phyloP scores from a whole-genome alignment of 2,797 vertebrate species.

The Babyrousa celebensis region DNA sequence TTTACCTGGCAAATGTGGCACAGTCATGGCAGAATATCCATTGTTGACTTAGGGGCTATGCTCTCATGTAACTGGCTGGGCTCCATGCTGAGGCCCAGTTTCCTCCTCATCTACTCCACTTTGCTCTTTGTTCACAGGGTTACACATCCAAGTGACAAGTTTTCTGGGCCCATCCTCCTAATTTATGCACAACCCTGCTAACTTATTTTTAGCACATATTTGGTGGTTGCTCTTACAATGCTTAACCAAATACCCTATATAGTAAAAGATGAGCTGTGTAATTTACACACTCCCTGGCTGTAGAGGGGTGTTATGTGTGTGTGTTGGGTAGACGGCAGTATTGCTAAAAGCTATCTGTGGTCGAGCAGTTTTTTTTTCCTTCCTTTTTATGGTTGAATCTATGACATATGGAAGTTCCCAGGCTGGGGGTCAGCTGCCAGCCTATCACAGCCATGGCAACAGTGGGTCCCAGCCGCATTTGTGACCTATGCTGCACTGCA shows the following conservation, averaged over 20 bases:
- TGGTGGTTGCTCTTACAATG: background rate
- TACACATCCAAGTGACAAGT: background rate
- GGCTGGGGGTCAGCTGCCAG: no score
- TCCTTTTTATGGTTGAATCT: no score
- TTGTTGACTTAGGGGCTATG: background rate
- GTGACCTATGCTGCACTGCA: no score
- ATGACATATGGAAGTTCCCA: no score
- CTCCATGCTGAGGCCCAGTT: background rate
- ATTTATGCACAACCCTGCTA: background rate
- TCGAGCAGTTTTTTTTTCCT: background rate
- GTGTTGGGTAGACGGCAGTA: background rate
- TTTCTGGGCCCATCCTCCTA: background rate
- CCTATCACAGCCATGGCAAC: no score
- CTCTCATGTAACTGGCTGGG: background rate
- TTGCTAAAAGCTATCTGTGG: background rate
- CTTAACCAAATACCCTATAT: background rate
- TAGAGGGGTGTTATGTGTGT: fast-evolving
- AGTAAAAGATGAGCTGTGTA: background rate
- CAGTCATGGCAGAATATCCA: background rate
- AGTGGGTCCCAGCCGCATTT: no score
- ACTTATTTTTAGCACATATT: background rate
- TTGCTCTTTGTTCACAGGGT: background rate
- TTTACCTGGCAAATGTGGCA: background rate
- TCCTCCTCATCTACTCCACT: background rate
- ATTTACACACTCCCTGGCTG: background rate